Conservation (phyloP, 2,113 vertebrate species). For the Eonycteris spelaea region DNA sequence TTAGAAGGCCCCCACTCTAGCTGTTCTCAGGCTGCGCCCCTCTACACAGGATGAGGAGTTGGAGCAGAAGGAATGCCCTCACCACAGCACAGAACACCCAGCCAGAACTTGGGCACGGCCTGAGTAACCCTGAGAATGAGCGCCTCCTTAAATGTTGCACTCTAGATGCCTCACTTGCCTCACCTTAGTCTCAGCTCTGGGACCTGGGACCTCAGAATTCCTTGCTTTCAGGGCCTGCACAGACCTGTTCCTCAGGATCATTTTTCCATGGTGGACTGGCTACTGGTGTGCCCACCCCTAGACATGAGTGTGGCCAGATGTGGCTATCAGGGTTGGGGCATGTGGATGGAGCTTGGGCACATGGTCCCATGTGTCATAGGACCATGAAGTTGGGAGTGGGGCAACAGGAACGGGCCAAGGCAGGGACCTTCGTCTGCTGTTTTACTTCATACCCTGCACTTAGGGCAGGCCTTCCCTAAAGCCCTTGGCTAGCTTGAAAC, state of each 20-base stretch:
- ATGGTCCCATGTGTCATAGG: not conserved
- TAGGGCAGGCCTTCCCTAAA: not conserved
- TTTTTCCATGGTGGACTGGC: not conserved
- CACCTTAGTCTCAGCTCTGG: not conserved
- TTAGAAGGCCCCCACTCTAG: not conserved
- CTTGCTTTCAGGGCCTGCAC: not conserved
- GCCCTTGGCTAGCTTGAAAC: not conserved
- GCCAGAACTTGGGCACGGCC: not conserved
- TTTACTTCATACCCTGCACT: not conserved
- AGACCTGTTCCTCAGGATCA: not conserved
- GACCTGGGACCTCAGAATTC: not conserved
- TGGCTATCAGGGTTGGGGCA: not conserved
- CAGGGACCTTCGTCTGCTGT: no score
- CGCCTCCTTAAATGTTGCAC: not conserved
- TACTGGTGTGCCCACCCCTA: not conserved
- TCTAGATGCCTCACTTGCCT: not conserved
- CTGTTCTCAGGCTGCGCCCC: not conserved
- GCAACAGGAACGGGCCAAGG: not conserved
- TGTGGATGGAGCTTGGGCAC: not conserved
- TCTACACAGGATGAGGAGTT: not conserved
- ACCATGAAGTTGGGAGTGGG: not conserved
- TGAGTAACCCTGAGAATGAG: not conserved
- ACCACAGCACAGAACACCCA: not conserved
- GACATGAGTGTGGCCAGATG: not conserved
- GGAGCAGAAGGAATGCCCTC: not conserved